A percentile compares a stretch with the other conserved stretches of the same genome.
Evolutionary conservation across 2,797 vertebrate genomes (phyloP).

Genomic region (Tamandua tetradactyla): DNA sequence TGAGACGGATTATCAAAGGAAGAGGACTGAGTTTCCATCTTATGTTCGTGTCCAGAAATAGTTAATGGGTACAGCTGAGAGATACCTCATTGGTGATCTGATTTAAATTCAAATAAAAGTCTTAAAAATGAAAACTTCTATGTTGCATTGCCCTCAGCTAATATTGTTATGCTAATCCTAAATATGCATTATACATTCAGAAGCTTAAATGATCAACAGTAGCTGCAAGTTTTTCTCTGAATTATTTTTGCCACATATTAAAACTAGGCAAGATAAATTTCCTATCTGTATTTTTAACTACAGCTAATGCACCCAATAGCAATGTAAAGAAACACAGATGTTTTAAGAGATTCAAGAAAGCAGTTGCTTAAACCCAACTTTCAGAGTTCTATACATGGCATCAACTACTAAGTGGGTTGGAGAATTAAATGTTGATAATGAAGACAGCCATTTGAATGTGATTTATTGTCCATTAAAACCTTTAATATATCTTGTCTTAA

Average conservation of each 20-base stretch:
- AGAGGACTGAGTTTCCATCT: not conserved
- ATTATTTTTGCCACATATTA: conserved; percentile 54
- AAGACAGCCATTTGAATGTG: not conserved
- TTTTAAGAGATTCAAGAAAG: conserved; percentile 44
- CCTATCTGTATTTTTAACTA: conserved; percentile 34
- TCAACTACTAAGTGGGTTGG: not conserved
- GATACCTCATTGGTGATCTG: conserved; percentile 21
- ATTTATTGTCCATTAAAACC: not conserved
- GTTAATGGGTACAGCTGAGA: not conserved
- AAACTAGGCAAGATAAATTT: conserved; percentile 45
- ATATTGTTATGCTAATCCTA: conserved; percentile 68
- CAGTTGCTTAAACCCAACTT: conserved; percentile 39
- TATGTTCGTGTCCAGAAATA: conserved; percentile 27
- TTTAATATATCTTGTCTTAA: conserved; percentile 21
- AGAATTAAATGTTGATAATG: conserved; percentile 22
- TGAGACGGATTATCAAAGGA: not conserved
- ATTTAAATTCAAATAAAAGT: conserved; percentile 67
- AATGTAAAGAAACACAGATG: conserved; percentile 34
- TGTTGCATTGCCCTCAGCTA: conserved; percentile 59
- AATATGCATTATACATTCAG: conserved; percentile 36
- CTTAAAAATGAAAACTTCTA: conserved; percentile 46
- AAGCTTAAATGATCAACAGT: conserved; percentile 51
- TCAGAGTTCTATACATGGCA: not conserved
- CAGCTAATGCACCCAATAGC: not conserved
- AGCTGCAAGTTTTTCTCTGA: not conserved